Base-by-base conservation (phyloP, 2,888 invertebrate genomes). In the Tanytarsus gracilentus region DNA sequence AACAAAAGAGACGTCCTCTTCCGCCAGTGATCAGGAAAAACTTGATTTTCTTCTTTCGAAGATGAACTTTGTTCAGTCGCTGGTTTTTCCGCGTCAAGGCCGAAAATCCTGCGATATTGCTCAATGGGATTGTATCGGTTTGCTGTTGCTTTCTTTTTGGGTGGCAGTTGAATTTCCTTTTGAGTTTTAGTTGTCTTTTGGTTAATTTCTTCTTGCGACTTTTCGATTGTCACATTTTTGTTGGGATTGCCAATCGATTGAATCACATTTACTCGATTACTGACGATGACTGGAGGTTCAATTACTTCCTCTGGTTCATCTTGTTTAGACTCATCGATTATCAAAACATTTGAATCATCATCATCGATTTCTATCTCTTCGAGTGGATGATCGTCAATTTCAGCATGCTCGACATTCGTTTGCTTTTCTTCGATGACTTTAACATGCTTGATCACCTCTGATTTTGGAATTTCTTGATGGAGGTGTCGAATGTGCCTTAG, bases 401-500 rank as follows among this genome's bases (percentile, higher is more conserved):
- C 27, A 50, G 23, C 27, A 16, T 18, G 11, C 7, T 48, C 14
- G 11, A 48, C 23, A 18, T 21, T 21, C 7, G 30, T 5, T 21
- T 48, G 3, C 18, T 8, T 16, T 48, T 44, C 49, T 40, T 44
- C 44, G 14, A 58, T 29, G 25, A 36, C 58, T 9, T 21, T 48
- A 26, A 62, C 26, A 8, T 68, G n/a, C 25, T 26, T 33, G 16
- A 23, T 51, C 25, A 40, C 16, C 33, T 49, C 40, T 14, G 70
- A 64, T 67, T 70, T 62, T 50, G 27, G n/a, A 29, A 60, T 27
- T 0, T 76, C 80, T 0, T 82, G 81, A 70, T 90, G 89, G 60
- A 86, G 83, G 70, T 88, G 86, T 60, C 83, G 80, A 61, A 87
- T 77, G 70, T 89, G 89, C 0, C 89, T 78, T 62, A 81, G 79